Base-by-base conservation (phyloP, 2,797 vertebrate species). In the Pipistrellus kuhlii region DNA sequence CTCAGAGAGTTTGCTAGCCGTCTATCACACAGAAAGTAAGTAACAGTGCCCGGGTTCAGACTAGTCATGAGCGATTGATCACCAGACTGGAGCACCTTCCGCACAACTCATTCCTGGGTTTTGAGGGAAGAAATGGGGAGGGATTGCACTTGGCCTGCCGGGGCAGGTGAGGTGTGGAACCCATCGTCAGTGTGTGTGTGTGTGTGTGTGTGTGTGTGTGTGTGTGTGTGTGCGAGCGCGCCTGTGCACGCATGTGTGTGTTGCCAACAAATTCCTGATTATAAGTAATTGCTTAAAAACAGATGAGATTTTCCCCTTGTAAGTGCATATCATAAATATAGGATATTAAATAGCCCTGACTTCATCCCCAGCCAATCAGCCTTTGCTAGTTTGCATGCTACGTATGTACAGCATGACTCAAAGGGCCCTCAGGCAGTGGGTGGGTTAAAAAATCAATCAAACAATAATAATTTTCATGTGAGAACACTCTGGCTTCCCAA, bases 401-500 rank as follows among this genome's bases (percentile, higher is more conserved):
- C 59, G 64, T 84, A 89, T 30, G 25, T 66, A 62, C 30, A 78
- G 55, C 59, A 95, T 97, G 96, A 97, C 90, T 96, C 95, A 96
- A 82, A 80, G 55, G 71, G 76, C 82, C 95, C 91, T 95, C 55
- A 18, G 95, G 96, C 91, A 73, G 38, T 73, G 59, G 94, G 93
- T 90, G 90, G 88, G 88, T 95, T 95, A 90, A 95, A 95, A 91
- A 95, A 95, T 93, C 95, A 94, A 91, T 95, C 93, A 88, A 80
- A 94, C 85, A 95, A 86, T 92, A 94, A 94, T 95, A 95, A 97
- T 96, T 96, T 96, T 96, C 88, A 93, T 92, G 94, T 51, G 62
- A 85, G 82, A 94, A 83, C 91, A 94, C 93, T 85, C 57, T 84
- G 71, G 57, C 94, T 96, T 95, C 75, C 69, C 92, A 48, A 75